Conservation (phyloP, 2,113 vertebrate genomes). For the Mus musculus region GRCm39 chr5:86954501-86955000, state of each 20-base stretch:
- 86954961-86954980: slow-evolving; percentile 39
- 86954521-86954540: background rate
- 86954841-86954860: background rate
- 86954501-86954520: too few relatives aligned
- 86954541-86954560: background rate
- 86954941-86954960: slow-evolving; percentile 21
- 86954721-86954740: background rate
- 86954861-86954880: background rate
- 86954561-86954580: background rate
- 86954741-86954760: slow-evolving; percentile 16
- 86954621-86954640: background rate
- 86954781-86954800: background rate
- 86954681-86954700: background rate
- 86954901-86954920: background rate
- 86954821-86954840: background rate
- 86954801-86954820: slow-evolving; percentile 14
- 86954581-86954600: background rate
- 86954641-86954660: background rate
- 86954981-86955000: background rate
- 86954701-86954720: background rate
- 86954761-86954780: background rate
- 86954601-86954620: background rate
- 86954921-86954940: background rate
- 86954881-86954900: background rate
- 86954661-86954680: slow-evolving; percentile 27